Conservation (phyloP, 2,797 vertebrate species). For the Sphaeramia orbicularis region DNA sequence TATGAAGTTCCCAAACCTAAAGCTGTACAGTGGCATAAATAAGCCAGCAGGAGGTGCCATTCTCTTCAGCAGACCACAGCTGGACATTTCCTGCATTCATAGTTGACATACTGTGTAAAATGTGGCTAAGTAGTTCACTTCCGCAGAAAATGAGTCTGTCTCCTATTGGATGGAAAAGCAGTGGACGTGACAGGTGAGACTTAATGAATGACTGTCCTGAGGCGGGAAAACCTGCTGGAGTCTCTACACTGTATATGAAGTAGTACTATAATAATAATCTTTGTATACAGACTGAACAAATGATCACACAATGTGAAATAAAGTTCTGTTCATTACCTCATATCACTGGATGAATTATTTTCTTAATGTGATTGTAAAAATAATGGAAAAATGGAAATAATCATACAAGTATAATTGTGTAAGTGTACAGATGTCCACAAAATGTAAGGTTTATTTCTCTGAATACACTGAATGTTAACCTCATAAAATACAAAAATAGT, state of each 20-base stretch:
- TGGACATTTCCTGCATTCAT: constrained; percentile 1
- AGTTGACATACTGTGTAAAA: constrained; percentile 12
- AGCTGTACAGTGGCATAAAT: constrained; percentile 78
- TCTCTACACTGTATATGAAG: too few relatives aligned
- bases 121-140: constrained; percentile 7
- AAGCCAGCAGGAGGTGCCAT: constrained; percentile 55
- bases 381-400: constrained; percentile 36
- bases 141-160: constrained; percentile 34
- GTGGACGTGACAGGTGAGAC: constrained; percentile 37
- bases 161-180: constrained; percentile 1
- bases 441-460: constrained; percentile 65
- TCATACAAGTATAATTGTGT: background rate
- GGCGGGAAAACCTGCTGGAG: constrained; percentile 15
- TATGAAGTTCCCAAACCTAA: constrained; percentile 75
- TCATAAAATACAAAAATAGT: constrained; percentile 65
- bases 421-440: constrained; percentile 42
- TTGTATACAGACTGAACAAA: background rate
- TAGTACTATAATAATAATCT: background rate
- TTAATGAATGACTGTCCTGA: constrained; percentile 1
- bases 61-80: background rate
- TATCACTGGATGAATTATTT: background rate
- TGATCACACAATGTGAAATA: background rate
- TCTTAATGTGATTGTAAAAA: constrained; percentile 5
- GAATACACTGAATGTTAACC: constrained; percentile 43
- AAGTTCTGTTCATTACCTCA: background rate